Percentiles rank a stretch among this genome's conserved stretches.
phyloP scores from a whole-genome alignment of 2,797 vertebrate genomes.

The Eulemur coronatus region DNA sequence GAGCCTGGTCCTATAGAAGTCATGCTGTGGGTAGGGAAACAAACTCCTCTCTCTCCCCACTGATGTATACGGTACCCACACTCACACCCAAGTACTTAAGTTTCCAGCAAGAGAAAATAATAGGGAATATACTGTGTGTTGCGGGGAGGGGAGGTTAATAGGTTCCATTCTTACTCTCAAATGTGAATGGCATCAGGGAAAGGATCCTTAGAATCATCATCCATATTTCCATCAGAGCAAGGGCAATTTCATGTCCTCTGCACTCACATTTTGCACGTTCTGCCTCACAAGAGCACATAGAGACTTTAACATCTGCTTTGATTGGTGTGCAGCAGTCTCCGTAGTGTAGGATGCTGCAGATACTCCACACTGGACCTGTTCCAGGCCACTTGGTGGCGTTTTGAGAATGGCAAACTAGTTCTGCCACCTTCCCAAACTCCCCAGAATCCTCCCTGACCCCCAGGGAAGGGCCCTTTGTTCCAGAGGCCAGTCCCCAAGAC shows the following conservation, averaged over 20 bases:
- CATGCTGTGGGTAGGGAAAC: neutral
- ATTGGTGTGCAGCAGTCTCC: neutral
- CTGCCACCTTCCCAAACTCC: neutral
- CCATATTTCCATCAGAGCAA: neutral
- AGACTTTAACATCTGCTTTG: neutral
- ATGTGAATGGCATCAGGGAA: neutral
- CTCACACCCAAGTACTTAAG: neutral
- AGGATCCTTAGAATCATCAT: neutral
- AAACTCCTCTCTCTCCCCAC: neutral
- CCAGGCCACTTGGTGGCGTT: too few relatives aligned
- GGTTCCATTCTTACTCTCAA: neutral
- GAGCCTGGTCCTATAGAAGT: neutral
- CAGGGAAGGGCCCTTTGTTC: neutral
- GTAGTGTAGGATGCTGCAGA: neutral
- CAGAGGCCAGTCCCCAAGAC: neutral
- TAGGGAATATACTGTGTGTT: neutral
- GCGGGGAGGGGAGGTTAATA: neutral
- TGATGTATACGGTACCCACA: fast-evolving
- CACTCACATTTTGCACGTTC: neutral
- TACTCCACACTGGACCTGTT: neutral
- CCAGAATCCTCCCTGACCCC: neutral
- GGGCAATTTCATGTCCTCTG: neutral
- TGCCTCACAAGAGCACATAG: neutral
- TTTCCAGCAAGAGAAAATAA: neutral
- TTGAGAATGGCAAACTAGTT: neutral